Evolutionary conservation across 2,113 vertebrate genomes (phyloP).

Genomic region (Oncorhynchus kisutch): DNA sequence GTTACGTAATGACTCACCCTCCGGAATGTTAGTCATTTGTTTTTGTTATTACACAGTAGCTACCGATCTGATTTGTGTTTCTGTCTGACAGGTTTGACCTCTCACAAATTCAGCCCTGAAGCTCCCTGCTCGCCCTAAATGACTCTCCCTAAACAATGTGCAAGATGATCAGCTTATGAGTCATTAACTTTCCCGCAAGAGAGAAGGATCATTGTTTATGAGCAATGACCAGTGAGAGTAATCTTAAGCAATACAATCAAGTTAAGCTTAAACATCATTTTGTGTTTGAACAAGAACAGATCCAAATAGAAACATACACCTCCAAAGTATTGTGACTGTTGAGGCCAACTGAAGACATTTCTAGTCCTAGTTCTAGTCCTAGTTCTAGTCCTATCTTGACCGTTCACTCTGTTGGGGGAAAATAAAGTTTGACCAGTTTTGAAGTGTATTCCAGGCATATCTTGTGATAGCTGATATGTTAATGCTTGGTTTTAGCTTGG

Average conservation of each 20-base stretch:
- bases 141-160: constrained; percentile 7
- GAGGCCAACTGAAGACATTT: background rate
- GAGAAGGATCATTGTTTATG: background rate
- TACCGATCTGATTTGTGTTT: constrained; percentile 37
- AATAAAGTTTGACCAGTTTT: no score
- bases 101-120: constrained; percentile 2
- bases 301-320: background rate
- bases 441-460: no score
- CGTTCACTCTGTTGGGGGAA: no score
- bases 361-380: no score
- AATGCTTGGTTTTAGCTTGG: no score
- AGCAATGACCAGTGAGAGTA: background rate
- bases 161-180: background rate
- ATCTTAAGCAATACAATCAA: background rate
- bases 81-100: constrained; percentile 27
- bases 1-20: constrained; percentile 50
- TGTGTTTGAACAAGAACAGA: background rate
- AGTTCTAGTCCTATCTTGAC: no score
- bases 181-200: background rate
- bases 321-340: background rate
- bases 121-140: constrained; percentile 1
- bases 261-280: background rate
- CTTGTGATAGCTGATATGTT: no score
- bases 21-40: constrained; percentile 36
- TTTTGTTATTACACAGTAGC: constrained; percentile 51